Percentiles rank a stretch among this genome's conserved stretches.
Conservation (phyloP, 2,797 vertebrate genomes). For the Echeneis naucrates region DNA sequence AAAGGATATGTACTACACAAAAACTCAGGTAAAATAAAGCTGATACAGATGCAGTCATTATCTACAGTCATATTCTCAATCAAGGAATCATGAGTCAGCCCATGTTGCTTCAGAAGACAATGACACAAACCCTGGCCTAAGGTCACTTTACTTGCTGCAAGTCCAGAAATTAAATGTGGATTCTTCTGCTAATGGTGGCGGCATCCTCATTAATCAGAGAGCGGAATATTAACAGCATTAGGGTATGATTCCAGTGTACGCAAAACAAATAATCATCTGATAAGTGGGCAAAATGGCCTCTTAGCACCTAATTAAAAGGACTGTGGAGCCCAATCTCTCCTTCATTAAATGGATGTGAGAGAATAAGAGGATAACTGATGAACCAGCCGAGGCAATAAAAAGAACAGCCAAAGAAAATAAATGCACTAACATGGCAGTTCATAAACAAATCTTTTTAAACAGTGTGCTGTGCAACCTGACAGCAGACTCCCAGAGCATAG, state of each 20-base stretch:
- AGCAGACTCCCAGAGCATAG: conserved; percentile 16
- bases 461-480: conserved; percentile 6
- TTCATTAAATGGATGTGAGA: conserved; percentile 24
- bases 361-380: neutral
- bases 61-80: conserved; percentile 8
- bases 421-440: conserved; percentile 16
- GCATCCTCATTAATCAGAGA: conserved; percentile 62
- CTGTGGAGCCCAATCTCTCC: conserved; percentile 13
- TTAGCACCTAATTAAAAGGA: conserved; percentile 51
- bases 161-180: conserved; percentile 18
- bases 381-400: conserved; percentile 41
- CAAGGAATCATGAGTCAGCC: neutral
- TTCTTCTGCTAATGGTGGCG: conserved; percentile 6
- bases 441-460: conserved; percentile 39
- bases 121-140: neutral
- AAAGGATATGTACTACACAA: neutral
- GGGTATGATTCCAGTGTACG: conserved; percentile 72
- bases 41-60: conserved; percentile 3
- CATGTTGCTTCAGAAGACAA: conserved; percentile 4
- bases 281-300: conserved; percentile 59
- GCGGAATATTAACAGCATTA: conserved; percentile 45
- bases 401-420: conserved; percentile 27
- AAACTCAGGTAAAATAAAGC: neutral
- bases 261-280: conserved; percentile 72
- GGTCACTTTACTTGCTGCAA: conserved; percentile 1